Evolutionary conservation across 2,888 invertebrate species (phyloP).

Genomic region (Philhelius pedissequus): DNA sequence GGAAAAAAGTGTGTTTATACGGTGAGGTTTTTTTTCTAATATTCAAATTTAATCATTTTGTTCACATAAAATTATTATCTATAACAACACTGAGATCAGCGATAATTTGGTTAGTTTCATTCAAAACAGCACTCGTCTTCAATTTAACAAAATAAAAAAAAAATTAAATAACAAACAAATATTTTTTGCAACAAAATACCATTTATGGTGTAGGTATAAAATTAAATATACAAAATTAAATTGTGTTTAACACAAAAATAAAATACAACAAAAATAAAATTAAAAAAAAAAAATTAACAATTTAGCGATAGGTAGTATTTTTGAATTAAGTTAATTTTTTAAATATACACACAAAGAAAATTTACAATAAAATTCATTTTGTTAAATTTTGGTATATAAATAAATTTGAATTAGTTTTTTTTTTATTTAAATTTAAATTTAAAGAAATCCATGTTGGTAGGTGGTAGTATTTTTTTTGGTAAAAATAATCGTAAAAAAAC

Average conservation of each 20-base stretch:
- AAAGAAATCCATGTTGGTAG: slow-evolving; percentile 59
- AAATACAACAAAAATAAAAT: slow-evolving; percentile 36
- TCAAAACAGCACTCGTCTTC: slow-evolving; percentile 71
- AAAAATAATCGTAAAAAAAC: slow-evolving; percentile 54
- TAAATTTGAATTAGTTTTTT: slow-evolving; percentile 16
- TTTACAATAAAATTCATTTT: slow-evolving; percentile 53
- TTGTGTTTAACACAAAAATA: slow-evolving; percentile 70
- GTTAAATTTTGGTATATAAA: slow-evolving; percentile 52
- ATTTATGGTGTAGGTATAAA: slow-evolving; percentile 70
- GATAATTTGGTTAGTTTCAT: slow-evolving; percentile 78
- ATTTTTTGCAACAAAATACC: slow-evolving; percentile 69
- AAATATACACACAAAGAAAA: slow-evolving; percentile 55
- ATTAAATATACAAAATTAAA: slow-evolving; percentile 70
- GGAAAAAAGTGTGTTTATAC: slow-evolving; percentile 11
- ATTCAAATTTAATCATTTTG: slow-evolving; percentile 14
- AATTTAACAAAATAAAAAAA: slow-evolving; percentile 24
- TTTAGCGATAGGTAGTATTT: slow-evolving; percentile 50
- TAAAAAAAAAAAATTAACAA: slow-evolving; percentile 38
- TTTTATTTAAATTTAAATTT: slow-evolving; percentile 31
- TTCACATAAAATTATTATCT: slow-evolving; percentile 79
- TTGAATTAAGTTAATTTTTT: background rate
- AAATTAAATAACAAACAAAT: slow-evolving; percentile 48
- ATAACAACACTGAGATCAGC: slow-evolving; percentile 77
- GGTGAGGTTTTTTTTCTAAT: slow-evolving; percentile 39
- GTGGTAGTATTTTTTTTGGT: slow-evolving; percentile 50